Conservation (phyloP, 2,113 vertebrate genomes). For the Zosterops borbonicus region DNA sequence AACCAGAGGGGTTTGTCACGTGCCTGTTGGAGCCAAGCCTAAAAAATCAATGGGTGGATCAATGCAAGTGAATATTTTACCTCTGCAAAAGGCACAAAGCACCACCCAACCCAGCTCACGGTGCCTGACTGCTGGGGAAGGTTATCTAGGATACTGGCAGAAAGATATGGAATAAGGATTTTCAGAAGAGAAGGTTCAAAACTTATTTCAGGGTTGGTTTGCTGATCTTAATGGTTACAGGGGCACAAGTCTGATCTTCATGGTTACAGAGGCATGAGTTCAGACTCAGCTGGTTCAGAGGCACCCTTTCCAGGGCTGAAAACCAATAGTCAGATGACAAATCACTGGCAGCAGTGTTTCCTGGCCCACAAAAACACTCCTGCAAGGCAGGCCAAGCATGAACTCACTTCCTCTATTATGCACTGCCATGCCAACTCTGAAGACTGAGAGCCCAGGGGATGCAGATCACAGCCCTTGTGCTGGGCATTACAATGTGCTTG, state of each 20-base stretch:
- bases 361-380: accelerated
- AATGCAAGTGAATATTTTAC: not conserved
- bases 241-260: not conserved
- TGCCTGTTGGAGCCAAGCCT: not conserved
- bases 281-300: not conserved
- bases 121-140: not conserved
- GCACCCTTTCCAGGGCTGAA: not conserved
- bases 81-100: not conserved
- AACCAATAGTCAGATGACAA: accelerated
- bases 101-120: accelerated
- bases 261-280: not conserved
- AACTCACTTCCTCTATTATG: not conserved
- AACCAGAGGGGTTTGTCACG: not conserved
- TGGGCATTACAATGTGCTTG: accelerated
- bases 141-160: not conserved
- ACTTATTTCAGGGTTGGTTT: not conserved
- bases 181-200: not conserved
- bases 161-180: not conserved
- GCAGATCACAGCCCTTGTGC: accelerated
- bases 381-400: not conserved
- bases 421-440: accelerated
- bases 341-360: not conserved
- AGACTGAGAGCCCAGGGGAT: not conserved
- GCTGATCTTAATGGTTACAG: not conserved
- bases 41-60: not conserved